Base-by-base conservation (phyloP, 2,113 vertebrate genomes). In the Xyrauchen texanus region DNA sequence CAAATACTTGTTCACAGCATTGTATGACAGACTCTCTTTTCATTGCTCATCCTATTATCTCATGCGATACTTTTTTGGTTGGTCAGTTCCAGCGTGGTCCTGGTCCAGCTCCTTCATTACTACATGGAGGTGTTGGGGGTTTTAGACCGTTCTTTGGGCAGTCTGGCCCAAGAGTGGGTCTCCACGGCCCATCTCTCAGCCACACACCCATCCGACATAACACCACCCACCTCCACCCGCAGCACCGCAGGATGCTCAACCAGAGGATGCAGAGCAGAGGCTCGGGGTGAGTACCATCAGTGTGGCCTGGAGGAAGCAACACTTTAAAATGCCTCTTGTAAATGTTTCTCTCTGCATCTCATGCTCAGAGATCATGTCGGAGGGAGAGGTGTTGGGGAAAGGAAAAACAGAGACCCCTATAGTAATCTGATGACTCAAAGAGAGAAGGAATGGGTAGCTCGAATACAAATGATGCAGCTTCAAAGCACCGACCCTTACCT, bases 381-480 rank as follows among this genome's bases (percentile, higher is more conserved):
- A 80, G 71, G 92, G 13, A 86, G 88, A 57, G 92, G 94, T 83
- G 88, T 71, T 15, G 88, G 89, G 79, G 97, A 98, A 91, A 88
- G 89, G 83, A 91, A 85, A 87, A 94, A 1, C 93, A 94, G 90
- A 46, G 93, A 99, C 78, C 96, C 97, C 0, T 99, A 99, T 49
- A 96, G 96, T 83, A 98, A 98, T 90, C 94, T 99, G 84, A 99
- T 99, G 97, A 91, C 96, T 60, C 97, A 95, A 84, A 93, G 96
- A 69, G 97, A 99, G 71, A 99, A 99, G 85, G 97, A 99, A 44
- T 99, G 97, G 97, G 97, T 99, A 5, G 95, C 96, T 4, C 96
- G 96, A 77, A 98, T 99, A 84, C 97, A 99, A 86, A 98, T 99
- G 96, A 98, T 99, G 96, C 97, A 99, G 76, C 92, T 99, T 53